phyloP scores from a whole-genome alignment of 2,797 vertebrate species.

The Hypotaenidia okinawae region DNA sequence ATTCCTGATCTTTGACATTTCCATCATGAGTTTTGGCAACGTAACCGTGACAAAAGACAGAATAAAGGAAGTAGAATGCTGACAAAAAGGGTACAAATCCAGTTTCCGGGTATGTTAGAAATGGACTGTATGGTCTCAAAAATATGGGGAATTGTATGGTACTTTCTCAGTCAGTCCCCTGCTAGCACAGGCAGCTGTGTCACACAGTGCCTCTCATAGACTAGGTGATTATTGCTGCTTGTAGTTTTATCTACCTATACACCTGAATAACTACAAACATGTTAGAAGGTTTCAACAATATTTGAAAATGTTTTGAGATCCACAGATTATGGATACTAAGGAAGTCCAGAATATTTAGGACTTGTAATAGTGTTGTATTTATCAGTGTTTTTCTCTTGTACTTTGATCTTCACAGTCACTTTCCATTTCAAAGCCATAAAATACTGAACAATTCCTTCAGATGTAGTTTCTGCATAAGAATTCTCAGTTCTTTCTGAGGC shows the following conservation, averaged over 20 bases:
- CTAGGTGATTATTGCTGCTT: background rate
- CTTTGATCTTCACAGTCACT: constrained; percentile 47
- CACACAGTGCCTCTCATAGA: background rate
- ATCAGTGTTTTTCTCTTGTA: constrained; percentile 5
- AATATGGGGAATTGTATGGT: background rate
- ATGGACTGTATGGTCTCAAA: background rate
- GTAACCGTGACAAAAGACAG: background rate
- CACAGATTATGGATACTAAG: background rate
- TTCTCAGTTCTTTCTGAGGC: background rate
- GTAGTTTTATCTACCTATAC: background rate
- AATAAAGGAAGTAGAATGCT: background rate
- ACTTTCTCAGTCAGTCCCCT: background rate
- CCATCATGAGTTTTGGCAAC: background rate
- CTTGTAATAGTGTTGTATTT: constrained; percentile 21
- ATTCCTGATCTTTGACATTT: background rate
- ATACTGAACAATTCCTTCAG: constrained; percentile 29
- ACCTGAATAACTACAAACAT: background rate
- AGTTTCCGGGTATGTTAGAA: background rate
- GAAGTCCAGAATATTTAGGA: background rate
- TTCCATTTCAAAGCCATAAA: constrained; percentile 59
- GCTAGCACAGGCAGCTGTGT: background rate
- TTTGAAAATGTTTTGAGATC: background rate
- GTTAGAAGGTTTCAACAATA: background rate
- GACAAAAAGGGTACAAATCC: background rate
- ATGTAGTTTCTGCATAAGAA: constrained; percentile 22